These are phyloP conservation scores for Crocallis elinguaria DNA, from an alignment of 2,888 invertebrate genomes.

Conservation along the genomic window DNA sequence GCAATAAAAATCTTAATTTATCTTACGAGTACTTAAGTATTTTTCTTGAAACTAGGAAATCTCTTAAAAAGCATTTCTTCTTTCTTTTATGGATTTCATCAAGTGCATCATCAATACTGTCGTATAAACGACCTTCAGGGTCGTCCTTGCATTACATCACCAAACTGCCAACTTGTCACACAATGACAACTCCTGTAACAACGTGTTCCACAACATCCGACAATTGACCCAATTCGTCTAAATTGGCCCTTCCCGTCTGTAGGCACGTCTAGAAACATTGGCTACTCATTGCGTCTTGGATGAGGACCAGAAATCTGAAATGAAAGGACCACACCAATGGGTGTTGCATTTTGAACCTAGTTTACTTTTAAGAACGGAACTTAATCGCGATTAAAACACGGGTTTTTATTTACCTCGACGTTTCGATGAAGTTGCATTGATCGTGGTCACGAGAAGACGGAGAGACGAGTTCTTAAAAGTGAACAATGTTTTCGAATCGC, in stretches of 20 bases:
- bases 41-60: not conserved
- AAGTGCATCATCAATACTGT: not conserved
- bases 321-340: too few species aligned
- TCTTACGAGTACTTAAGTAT: too few species aligned
- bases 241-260: constrained; percentile 65
- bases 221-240: constrained; percentile 63
- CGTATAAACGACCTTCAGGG: constrained; percentile 9
- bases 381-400: too few species aligned
- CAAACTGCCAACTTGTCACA: constrained; percentile 2
- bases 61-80: not conserved
- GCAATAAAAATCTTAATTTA: too few species aligned
- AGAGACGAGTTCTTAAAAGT: too few species aligned
- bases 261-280: constrained; percentile 49
- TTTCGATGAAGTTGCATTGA: too few species aligned
- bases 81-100: not conserved
- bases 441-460: too few species aligned
- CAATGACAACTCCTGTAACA: constrained; percentile 1
- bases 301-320: too few species aligned
- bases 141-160: constrained; percentile 22
- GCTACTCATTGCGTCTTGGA: constrained; percentile 28
- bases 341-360: too few species aligned
- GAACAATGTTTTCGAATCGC: too few species aligned
- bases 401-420: too few species aligned
- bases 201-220: constrained; percentile 30
- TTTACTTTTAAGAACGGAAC: too few species aligned